These are phyloP conservation scores for Passer domesticus DNA, from an alignment of 2,113 vertebrate species.

Conservation along the genomic window DNA sequence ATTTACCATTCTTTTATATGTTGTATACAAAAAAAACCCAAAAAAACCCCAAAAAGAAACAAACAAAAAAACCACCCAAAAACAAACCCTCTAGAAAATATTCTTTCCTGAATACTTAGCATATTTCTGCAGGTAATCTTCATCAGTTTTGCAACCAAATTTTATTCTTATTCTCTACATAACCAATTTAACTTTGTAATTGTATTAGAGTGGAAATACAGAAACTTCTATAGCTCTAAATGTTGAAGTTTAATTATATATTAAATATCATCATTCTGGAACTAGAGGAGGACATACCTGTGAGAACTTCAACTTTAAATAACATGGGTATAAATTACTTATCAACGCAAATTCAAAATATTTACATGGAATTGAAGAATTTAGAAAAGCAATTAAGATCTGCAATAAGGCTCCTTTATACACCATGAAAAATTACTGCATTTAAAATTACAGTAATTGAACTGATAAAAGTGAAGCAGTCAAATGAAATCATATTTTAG, in stretches of 20 bases:
- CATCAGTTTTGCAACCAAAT: not conserved
- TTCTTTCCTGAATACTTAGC: not conserved
- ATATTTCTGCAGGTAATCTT: not conserved
- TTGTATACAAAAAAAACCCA: not conserved
- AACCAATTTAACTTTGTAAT: not conserved
- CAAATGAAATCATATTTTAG: not conserved
- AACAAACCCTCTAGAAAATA: not conserved
- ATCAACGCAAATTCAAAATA: slow-evolving; percentile 32
- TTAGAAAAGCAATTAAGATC: slow-evolving; percentile 24
- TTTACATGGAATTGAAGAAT: slow-evolving; percentile 12
- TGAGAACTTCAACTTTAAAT: not conserved
- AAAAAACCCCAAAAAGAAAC: too few species aligned
- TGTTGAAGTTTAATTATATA: slow-evolving; percentile 29
- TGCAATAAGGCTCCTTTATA: not conserved
- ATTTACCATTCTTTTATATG: not conserved
- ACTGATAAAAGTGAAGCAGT: not conserved
- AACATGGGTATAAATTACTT: not conserved
- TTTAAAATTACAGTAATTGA: slow-evolving; percentile 14
- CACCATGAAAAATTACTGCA: not conserved
- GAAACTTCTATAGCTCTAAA: not conserved
- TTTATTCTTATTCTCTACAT: not conserved
- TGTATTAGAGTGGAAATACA: not conserved
- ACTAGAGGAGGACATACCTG: not conserved
- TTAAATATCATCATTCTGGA: slow-evolving; percentile 3
- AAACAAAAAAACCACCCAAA: too few species aligned